Percentiles rank a stretch among this genome's conserved stretches.
phyloP scores from a whole-genome alignment of 2,888 invertebrate genomes.

The Tenthredo notha region DNA sequence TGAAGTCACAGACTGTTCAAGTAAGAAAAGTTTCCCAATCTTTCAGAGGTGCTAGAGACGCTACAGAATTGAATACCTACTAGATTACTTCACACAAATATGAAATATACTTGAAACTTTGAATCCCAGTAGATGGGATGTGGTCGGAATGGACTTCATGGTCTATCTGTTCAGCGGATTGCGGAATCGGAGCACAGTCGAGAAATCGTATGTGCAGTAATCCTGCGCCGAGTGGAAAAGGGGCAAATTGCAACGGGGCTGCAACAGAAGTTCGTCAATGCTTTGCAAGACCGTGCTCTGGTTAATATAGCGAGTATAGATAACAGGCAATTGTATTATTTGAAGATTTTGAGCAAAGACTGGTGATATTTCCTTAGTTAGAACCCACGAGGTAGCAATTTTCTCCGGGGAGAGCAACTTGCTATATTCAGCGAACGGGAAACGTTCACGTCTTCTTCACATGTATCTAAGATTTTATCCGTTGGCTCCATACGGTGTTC shows the following conservation, averaged over 20 bases:
- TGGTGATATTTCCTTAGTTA: constrained; percentile 55
- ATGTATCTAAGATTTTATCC: constrained; percentile 79
- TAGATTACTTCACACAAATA: not conserved
- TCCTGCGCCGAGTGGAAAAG: constrained; percentile 81
- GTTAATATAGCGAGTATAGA: constrained; percentile 57
- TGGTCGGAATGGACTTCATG: constrained; percentile 83
- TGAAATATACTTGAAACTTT: constrained; percentile 7
- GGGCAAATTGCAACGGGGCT: constrained; percentile 76
- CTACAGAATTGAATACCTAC: not conserved
- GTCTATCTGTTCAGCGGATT: constrained; percentile 81
- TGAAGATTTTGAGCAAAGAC: not conserved
- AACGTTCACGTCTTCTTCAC: constrained; percentile 78
- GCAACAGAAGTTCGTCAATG: constrained; percentile 78
- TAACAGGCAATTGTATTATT: not conserved
- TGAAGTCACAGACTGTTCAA: constrained; percentile 73
- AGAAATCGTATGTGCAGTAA: constrained; percentile 82
- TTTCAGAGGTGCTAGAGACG: not conserved
- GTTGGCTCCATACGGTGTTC: constrained; percentile 78
- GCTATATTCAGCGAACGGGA: constrained; percentile 76
- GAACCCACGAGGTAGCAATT: constrained; percentile 77
- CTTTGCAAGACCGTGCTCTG: constrained; percentile 77
- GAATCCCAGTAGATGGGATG: constrained; percentile 77
- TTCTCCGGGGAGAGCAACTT: constrained; percentile 79
- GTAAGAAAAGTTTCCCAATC: constrained; percentile 55
- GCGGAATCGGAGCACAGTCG: constrained; percentile 81